A percentile compares a stretch with the other conserved stretches of the same genome.
Evolutionary conservation across 2,888 invertebrate genomes (phyloP).

Genomic region (Mythimna ferrago): DNA sequence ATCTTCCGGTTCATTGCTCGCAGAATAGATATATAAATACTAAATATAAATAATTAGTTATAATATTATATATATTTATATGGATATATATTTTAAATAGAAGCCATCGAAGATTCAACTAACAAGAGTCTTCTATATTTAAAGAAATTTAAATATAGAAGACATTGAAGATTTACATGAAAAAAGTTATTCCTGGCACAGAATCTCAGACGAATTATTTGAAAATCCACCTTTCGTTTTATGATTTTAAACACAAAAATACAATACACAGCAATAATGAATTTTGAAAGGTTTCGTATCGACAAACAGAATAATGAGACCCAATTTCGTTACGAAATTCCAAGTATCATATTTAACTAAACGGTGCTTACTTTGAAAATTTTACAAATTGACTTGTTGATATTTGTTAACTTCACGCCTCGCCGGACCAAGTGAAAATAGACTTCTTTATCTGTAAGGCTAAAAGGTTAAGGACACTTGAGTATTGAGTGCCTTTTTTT

Average conservation of each 20-base stretch:
- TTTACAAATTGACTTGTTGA: constrained; percentile 45
- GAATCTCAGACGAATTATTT: background rate
- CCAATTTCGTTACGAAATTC: constrained; percentile 35
- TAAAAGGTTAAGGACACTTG: background rate
- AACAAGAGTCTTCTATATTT: too few species aligned
- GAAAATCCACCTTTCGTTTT: background rate
- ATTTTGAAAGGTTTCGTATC: constrained; percentile 43
- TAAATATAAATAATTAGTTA: too few species aligned
- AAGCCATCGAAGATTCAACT: too few species aligned
- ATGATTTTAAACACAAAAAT: constrained; percentile 9
- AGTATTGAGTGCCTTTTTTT: too few species aligned
- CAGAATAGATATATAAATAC: too few species aligned
- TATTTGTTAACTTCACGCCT: constrained; percentile 29
- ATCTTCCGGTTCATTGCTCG: too few species aligned
- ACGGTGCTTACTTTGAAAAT: constrained; percentile 45
- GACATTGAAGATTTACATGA: background rate
- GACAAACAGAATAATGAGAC: constrained; percentile 54
- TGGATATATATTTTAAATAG: too few species aligned
- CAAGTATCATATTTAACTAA: constrained; percentile 31
- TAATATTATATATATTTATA: too few species aligned
- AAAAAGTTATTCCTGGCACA: background rate
- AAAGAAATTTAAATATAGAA: too few species aligned
- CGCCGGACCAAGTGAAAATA: background rate
- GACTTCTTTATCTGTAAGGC: background rate
- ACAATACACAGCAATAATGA: background rate